Evolutionary conservation across 2,888 invertebrate species (phyloP).

Genomic region (Parasteatoda lunata): DNA sequence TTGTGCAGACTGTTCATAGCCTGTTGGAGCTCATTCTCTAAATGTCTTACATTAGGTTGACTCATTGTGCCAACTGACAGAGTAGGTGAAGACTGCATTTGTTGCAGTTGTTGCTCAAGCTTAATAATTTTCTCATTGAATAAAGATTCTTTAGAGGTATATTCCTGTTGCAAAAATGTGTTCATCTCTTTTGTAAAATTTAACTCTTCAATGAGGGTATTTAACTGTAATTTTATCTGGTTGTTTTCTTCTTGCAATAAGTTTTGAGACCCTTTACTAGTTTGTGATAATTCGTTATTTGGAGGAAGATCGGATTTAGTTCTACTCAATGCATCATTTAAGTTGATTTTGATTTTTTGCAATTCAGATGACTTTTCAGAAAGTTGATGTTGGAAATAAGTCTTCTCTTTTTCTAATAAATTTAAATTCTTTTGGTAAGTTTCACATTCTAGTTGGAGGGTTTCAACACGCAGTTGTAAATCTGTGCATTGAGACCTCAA

Average conservation of each 20-base stretch:
- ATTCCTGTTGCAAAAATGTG: slow-evolving; percentile 26
- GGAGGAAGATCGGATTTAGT: background rate
- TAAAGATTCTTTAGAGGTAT: slow-evolving; percentile 20
- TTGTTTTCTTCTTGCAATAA: slow-evolving; percentile 30
- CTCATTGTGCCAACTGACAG: background rate
- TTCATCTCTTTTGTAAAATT: slow-evolving; percentile 25
- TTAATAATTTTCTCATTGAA: slow-evolving; percentile 23
- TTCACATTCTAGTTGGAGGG: slow-evolving; percentile 36
- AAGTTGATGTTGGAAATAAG: slow-evolving; percentile 53
- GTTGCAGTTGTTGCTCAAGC: slow-evolving; percentile 10
- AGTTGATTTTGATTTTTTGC: slow-evolving; percentile 8
- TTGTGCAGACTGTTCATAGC: slow-evolving; percentile 90
- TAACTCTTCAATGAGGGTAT: slow-evolving; percentile 30
- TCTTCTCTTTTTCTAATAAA: slow-evolving; percentile 47
- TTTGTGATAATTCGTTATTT: background rate
- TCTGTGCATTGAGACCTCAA: slow-evolving; percentile 16
- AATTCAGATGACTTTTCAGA: slow-evolving; percentile 33
- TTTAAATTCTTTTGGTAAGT: slow-evolving; percentile 31
- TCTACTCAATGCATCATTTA: slow-evolving; percentile 5
- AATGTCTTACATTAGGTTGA: slow-evolving; percentile 63
- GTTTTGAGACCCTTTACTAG: background rate
- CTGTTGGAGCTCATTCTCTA: slow-evolving; percentile 83
- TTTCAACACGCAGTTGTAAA: slow-evolving; percentile 14
- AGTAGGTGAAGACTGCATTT: background rate
- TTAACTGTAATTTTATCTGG: slow-evolving; percentile 16